Conservation (phyloP, 2,888 invertebrate genomes). For the Scaptomyza caliginosa region DNA sequence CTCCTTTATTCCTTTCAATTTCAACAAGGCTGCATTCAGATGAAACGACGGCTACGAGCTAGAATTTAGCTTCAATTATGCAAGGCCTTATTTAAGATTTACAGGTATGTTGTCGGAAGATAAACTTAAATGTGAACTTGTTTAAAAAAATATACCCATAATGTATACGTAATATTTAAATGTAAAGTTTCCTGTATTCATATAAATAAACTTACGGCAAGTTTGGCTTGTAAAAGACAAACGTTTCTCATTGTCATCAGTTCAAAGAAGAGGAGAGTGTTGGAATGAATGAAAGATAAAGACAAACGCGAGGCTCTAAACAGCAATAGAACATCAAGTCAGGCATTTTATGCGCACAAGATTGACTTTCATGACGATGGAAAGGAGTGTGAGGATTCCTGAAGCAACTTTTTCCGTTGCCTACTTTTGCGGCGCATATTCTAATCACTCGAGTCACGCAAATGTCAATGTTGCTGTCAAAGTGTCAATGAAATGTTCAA, state of each 20-base stretch:
- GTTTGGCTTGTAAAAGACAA: constrained; percentile 14
- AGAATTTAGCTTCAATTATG: constrained; percentile 27
- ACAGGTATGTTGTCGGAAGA: background rate
- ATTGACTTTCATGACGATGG: constrained; percentile 22
- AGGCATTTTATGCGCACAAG: constrained; percentile 42
- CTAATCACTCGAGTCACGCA: constrained; percentile 78
- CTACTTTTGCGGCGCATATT: constrained; percentile 69
- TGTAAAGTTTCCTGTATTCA: background rate
- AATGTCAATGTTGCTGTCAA: constrained; percentile 79
- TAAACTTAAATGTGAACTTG: background rate
- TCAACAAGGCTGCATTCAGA: background rate
- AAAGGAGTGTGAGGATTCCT: background rate
- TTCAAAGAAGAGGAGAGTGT: background rate
- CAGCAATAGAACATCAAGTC: constrained; percentile 31
- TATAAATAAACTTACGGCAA: background rate
- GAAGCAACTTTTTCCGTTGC: constrained; percentile 43
- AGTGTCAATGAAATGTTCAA: constrained; percentile 80
- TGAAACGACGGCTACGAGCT: constrained; percentile 2
- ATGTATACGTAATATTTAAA: background rate
- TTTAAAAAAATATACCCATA: background rate
- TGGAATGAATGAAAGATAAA: too few species aligned
- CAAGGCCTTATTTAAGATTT: constrained; percentile 11
- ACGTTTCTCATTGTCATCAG: constrained; percentile 15
- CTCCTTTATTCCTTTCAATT: background rate
- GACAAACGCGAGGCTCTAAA: constrained; percentile 10